phyloP scores from a whole-genome alignment of 2,797 vertebrate species.

The Enteromius argenteus region DNA sequence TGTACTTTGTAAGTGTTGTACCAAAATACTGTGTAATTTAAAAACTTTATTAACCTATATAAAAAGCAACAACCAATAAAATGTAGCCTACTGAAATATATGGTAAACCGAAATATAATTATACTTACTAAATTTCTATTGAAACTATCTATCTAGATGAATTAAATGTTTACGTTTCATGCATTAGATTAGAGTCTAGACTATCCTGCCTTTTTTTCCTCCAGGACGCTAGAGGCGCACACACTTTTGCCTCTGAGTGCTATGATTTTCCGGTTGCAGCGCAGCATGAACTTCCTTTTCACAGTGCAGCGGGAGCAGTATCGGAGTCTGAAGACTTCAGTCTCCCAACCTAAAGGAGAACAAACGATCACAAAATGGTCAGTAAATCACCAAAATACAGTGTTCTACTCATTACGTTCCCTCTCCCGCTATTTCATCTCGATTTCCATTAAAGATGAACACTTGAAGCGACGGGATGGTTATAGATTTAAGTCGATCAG shows the following conservation, averaged over 20 bases:
- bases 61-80: background rate
- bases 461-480: slow-evolving; percentile 5
- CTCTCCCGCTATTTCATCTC: slow-evolving; percentile 10
- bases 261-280: slow-evolving; percentile 26
- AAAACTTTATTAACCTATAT: no score
- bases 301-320: slow-evolving; percentile 81
- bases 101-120: background rate
- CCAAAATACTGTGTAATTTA: no score
- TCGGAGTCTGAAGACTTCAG: slow-evolving; percentile 81
- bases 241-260: background rate
- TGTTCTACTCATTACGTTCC: background rate
- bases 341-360: slow-evolving; percentile 83
- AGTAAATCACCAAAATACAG: slow-evolving; percentile 80
- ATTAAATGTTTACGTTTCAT: background rate
- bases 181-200: background rate
- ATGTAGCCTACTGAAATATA: background rate
- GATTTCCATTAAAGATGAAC: slow-evolving; percentile 48
- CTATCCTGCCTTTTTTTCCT: background rate
- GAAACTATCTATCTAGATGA: background rate
- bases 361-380: slow-evolving; percentile 90
- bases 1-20: background rate
- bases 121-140: background rate
- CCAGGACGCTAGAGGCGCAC: slow-evolving; percentile 35
- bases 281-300: slow-evolving; percentile 76
- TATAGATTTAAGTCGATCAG: slow-evolving; percentile 22